Percentiles rank a stretch among this genome's conserved stretches.
Evolutionary conservation across 30 jellyfish, hydroid and myxozoan species (phyloP).

Genomic region (Aurelia aurita complex sp. Pacific): DNA sequence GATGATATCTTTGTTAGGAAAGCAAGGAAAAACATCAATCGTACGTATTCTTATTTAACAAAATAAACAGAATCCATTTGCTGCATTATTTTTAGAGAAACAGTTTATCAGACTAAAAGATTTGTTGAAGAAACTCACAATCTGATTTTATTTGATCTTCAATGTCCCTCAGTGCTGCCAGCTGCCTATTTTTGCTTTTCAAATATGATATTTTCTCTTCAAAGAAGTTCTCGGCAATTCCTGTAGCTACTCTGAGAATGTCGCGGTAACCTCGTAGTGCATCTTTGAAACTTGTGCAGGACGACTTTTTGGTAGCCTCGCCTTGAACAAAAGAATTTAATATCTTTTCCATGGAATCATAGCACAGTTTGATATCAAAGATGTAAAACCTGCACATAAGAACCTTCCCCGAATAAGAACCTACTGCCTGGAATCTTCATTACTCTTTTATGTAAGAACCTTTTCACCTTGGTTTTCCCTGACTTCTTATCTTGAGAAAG

Average conservation of each 20-base stretch:
- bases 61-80: neutral
- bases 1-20: no score
- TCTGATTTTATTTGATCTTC: constrained; percentile 91
- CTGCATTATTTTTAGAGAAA: neutral
- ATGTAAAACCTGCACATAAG: no score
- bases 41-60: no score
- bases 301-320: constrained; percentile 34
- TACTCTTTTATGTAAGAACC: no score
- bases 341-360: no score
- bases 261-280: constrained; percentile 65
- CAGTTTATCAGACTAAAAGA: neutral
- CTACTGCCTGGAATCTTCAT: no score
- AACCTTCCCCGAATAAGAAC: no score
- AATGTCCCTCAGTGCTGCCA: constrained; percentile 82
- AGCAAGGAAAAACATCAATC: no score
- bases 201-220: constrained; percentile 79
- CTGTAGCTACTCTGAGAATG: constrained; percentile 56
- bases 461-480: no score
- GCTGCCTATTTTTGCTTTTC: constrained; percentile 72
- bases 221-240: constrained; percentile 81
- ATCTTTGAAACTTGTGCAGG: constrained; percentile 49
- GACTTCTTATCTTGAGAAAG: no score
- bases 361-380: no score
- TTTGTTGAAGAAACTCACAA: constrained; percentile 48
- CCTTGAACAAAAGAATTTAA: neutral